phyloP scores from a whole-genome alignment of 2,113 vertebrate species.

The Bos indicus region DNA sequence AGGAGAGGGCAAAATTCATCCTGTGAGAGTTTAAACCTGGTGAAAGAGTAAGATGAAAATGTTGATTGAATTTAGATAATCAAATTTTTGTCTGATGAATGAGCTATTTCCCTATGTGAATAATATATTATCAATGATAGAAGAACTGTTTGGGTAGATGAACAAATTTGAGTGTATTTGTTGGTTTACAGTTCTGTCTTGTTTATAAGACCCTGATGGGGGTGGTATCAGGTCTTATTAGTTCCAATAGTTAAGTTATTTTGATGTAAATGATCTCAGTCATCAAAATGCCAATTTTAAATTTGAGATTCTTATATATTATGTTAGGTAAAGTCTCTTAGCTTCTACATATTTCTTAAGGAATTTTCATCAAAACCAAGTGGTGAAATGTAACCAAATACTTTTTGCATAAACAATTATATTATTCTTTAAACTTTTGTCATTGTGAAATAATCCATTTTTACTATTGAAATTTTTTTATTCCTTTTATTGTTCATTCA shows the following conservation, averaged over 20 bases:
- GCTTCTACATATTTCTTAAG: not conserved
- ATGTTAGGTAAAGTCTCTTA: not conserved
- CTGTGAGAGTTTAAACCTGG: not conserved
- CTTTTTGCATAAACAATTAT: not conserved
- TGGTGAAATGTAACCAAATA: not conserved
- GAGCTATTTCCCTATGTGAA: not conserved
- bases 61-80: not conserved
- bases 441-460: not conserved
- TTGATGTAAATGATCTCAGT: not conserved
- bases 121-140: not conserved
- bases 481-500: not conserved
- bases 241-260: conserved; percentile 43
- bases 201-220: not conserved
- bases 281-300: not conserved
- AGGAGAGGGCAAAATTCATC: not conserved
- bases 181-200: not conserved
- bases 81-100: not conserved
- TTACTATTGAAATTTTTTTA: not conserved
- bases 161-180: not conserved
- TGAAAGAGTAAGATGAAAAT: not conserved
- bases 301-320: not conserved
- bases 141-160: not conserved
- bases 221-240: not conserved
- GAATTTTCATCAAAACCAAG: not conserved
- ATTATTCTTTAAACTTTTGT: not conserved